phyloP scores from a whole-genome alignment of 1,140 invertebrate species.

The Nilaparvata lugens region DNA sequence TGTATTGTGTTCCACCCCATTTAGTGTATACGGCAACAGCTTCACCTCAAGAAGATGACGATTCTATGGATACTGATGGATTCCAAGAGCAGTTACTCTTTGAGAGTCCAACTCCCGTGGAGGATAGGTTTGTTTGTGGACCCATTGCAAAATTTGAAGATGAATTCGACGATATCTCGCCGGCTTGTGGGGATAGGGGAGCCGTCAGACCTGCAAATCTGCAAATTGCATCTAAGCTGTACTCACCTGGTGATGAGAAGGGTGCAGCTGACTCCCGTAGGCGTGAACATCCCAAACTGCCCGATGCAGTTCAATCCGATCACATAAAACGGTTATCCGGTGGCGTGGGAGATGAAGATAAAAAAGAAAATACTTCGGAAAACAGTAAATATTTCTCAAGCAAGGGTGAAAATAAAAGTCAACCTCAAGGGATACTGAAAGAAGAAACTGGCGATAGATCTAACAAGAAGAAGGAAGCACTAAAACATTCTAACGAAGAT shows the following conservation, averaged over 20 bases:
- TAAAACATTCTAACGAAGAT: not conserved
- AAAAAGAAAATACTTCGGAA: constrained; percentile 13
- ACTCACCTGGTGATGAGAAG: constrained; percentile 37
- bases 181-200: not conserved
- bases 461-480: constrained; percentile 4
- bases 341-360: constrained; percentile 33
- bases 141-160: constrained; percentile 15
- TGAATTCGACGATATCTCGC: constrained; percentile 12
- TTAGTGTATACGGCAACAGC: constrained; percentile 34
- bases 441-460: not conserved
- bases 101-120: constrained; percentile 32
- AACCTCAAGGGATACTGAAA: constrained; percentile 2
- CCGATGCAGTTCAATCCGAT: constrained; percentile 28
- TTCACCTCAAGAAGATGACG: constrained; percentile 41
- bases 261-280: constrained; percentile 38
- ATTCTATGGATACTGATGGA: constrained; percentile 42
- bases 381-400: constrained; percentile 6
- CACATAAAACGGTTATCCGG: constrained; percentile 36
- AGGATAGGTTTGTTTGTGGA: constrained; percentile 12
- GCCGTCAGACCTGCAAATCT: constrained; percentile 5
- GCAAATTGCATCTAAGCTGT: constrained; percentile 3
- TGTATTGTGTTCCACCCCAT: constrained; percentile 23
- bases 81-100: constrained; percentile 39
- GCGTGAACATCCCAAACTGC: constrained; percentile 32
- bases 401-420: constrained; percentile 14